Conservation (phyloP, 2,113 vertebrate species). For the Corvus hawaiiensis region DNA sequence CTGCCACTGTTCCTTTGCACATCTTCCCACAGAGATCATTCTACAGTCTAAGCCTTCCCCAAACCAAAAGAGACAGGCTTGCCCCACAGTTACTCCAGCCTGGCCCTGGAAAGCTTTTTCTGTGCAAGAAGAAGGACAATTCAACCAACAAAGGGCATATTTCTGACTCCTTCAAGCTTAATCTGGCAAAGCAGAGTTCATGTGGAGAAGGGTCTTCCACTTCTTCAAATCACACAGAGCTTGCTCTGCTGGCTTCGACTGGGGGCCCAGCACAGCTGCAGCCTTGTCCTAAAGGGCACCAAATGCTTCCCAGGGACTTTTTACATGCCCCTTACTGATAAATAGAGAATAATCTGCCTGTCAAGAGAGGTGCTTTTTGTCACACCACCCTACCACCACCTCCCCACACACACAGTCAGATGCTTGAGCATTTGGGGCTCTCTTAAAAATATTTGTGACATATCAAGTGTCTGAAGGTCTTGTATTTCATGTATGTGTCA, state of each 20-base stretch:
- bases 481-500: neutral
- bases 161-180: neutral
- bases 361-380: neutral
- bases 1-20: neutral
- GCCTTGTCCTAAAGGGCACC: neutral
- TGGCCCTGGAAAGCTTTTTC: neutral
- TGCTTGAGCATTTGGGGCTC: neutral
- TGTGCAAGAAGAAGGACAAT: neutral
- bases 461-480: neutral
- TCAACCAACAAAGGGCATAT: neutral
- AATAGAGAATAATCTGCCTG: neutral
- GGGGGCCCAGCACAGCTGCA: neutral
- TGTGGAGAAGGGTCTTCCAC: neutral
- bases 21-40: neutral
- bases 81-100: neutral
- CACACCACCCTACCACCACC: neutral
- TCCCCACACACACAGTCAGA: fast-evolving
- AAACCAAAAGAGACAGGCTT: neutral
- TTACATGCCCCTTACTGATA: neutral
- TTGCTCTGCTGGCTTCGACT: neutral
- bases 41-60: neutral
- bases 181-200: neutral
- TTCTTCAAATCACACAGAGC: neutral
- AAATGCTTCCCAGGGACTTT: neutral
- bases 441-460: neutral